A percentile compares a stretch with the other conserved stretches of the same genome.
Conservation (phyloP, 2,797 vertebrate genomes). For the Nasua narica region DNA sequence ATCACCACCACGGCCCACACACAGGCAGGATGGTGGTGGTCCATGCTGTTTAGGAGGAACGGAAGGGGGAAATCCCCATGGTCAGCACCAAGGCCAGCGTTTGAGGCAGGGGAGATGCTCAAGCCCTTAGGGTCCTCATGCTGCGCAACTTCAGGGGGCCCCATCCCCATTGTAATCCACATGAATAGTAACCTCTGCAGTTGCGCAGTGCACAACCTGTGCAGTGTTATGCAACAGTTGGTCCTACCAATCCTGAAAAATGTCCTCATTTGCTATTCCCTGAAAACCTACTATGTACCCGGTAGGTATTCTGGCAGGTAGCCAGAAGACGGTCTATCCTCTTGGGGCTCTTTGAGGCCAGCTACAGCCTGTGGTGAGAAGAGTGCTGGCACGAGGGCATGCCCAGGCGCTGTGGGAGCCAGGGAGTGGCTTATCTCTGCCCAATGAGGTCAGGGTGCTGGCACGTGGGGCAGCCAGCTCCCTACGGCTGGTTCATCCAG, state of each 20-base stretch:
- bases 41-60: not conserved
- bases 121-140: not conserved
- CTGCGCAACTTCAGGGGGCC: not conserved
- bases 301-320: not conserved
- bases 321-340: not conserved
- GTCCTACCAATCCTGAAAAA: not conserved
- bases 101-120: not conserved
- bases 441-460: not conserved
- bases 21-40: not conserved
- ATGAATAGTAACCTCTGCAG: not conserved
- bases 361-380: not conserved
- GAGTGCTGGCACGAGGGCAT: not conserved
- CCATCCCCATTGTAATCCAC: not conserved
- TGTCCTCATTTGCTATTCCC: not conserved
- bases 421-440: not conserved
- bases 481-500: not conserved
- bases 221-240: not conserved
- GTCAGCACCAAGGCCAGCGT: not conserved
- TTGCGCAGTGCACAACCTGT: not conserved
- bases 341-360: not conserved
- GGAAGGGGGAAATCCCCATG: not conserved
- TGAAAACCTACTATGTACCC: not conserved
- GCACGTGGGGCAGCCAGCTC: not conserved
- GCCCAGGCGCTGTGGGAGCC: not conserved
- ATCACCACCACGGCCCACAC: accelerated